Percentiles rank a stretch among this genome's conserved stretches.
These are phyloP conservation scores for Acrocephalus scirpaceus DNA, from an alignment of 2,797 vertebrate genomes.

Conservation along the genomic window DNA sequence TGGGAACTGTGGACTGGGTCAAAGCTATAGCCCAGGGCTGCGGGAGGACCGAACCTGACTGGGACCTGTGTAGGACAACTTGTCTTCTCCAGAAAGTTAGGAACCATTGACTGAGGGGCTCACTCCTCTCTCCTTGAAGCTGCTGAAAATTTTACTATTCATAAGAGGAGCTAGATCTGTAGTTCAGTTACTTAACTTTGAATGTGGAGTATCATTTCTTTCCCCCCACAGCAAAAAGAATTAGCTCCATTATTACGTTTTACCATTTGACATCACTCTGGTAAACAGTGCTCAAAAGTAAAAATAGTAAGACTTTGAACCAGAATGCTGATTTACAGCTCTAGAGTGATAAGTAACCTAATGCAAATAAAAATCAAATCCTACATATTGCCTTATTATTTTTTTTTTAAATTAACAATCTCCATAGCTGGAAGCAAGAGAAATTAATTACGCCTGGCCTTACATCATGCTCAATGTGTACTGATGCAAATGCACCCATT, in stretches of 20 bases:
- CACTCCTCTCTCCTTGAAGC: neutral
- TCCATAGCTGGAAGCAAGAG: neutral
- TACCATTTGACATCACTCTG: neutral
- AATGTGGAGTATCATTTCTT: neutral
- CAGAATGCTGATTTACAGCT: neutral
- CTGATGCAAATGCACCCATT: slow-evolving; percentile 53
- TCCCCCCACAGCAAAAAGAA: neutral
- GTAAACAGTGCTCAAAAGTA: neutral
- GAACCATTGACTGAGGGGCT: neutral
- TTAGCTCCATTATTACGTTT: neutral
- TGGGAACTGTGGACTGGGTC: rapidly evolving
- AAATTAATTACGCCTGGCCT: slow-evolving; percentile 48
- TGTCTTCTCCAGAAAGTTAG: neutral
- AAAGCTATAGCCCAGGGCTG: neutral
- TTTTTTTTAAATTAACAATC: neutral
- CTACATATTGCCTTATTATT: neutral
- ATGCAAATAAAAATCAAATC: neutral
- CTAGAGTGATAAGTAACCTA: neutral
- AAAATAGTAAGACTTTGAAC: neutral
- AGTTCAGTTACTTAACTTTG: neutral
- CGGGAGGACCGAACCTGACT: neutral
- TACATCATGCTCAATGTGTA: slow-evolving; percentile 42
- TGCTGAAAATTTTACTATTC: neutral
- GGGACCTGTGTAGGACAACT: rapidly evolving
- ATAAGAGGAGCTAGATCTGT: neutral